Evolutionary conservation across 2,888 invertebrate genomes (phyloP), one percentile per base, ranked within the genome.

Genomic region (Metopia argyrocephala): DNA sequence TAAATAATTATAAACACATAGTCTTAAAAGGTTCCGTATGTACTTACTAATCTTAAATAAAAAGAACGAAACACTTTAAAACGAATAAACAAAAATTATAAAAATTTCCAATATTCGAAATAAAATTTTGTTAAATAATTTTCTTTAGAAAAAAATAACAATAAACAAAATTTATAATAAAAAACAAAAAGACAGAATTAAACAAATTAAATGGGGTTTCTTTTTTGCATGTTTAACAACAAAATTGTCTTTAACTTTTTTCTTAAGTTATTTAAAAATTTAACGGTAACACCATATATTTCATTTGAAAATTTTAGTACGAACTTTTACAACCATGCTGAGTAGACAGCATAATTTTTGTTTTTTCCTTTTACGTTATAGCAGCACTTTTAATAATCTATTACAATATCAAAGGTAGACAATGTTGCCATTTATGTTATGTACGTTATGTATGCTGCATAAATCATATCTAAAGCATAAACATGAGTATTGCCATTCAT

Each of bases 121-220:
- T 73, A 64, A 28, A 76, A 80, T 68, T 80, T 76, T 73, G 56
- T 25, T 64, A 64, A 76, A 76, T 80, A 73, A 73, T 80, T 76
- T 21, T 38, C 12, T 38, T 54, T 59, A 61, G 56, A n/a, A n/a
- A n/a, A n/a, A n/a, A n/a, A 52, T 76, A 64, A 64, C 15, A 76
- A 80, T 80, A 80, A 80, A 80, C 62, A 64, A 71, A 76, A 57
- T 66, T 68, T 80, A 80, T 45, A 50, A 62, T 27, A 45, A 74
- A 62, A 69, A 70, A 28, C 59, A 25, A 12, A 68, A 46, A 25
- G 31, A 69, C 46, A 69, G 54, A 28, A 69, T 45, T 21, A 69
- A 50, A 25, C 48, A 61, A 3, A 45, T 52, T n/a, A 70, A 66
- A 28, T 61, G 52, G 62, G 57, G 7, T 73, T 62, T 70, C 31